Evolutionary conservation across 2,113 vertebrate species (phyloP).

Genomic region (Oostethus manadensis): DNA sequence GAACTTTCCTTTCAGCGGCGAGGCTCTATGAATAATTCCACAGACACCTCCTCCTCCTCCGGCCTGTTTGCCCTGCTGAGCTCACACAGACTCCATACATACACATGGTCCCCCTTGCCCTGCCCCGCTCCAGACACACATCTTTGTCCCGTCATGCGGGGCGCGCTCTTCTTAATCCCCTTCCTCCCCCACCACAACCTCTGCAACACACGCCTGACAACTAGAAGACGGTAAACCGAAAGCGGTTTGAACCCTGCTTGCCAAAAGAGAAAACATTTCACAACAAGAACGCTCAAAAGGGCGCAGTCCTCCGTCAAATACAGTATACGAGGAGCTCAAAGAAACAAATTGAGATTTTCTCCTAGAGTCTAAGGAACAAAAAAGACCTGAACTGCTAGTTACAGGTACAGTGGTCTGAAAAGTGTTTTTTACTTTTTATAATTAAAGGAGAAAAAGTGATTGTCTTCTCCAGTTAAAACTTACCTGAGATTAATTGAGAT

Average conservation of each 20-base stretch:
- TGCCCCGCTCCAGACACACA: conserved; percentile 3
- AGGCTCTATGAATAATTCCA: conserved; percentile 61
- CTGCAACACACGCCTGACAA: conserved; percentile 37
- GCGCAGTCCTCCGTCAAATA: too few relatives aligned
- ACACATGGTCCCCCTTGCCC: conserved; percentile 13
- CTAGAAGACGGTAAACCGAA: conserved; percentile 41
- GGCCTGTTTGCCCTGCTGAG: conserved; percentile 34
- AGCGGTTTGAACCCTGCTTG: not conserved
- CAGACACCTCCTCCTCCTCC: conserved; percentile 6
- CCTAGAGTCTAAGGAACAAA: too few relatives aligned
- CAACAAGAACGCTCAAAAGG: conserved; percentile 29
- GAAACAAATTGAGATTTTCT: too few relatives aligned
- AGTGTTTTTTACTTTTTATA: too few relatives aligned
- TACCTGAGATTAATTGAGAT: too few relatives aligned
- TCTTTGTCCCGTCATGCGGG: conserved; percentile 25
- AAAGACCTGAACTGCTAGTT: too few relatives aligned
- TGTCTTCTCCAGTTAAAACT: too few relatives aligned
- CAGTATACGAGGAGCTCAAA: too few relatives aligned
- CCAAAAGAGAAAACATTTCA: conserved; percentile 52
- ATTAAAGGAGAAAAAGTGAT: too few relatives aligned
- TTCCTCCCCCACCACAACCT: conserved; percentile 8
- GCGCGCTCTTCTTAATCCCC: conserved; percentile 34
- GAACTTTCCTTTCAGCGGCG: conserved; percentile 56
- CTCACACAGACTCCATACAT: conserved; percentile 38
- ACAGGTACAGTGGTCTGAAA: too few relatives aligned